Conservation (phyloP, 1,140 invertebrate genomes). For the Tribolium castaneum region DNA sequence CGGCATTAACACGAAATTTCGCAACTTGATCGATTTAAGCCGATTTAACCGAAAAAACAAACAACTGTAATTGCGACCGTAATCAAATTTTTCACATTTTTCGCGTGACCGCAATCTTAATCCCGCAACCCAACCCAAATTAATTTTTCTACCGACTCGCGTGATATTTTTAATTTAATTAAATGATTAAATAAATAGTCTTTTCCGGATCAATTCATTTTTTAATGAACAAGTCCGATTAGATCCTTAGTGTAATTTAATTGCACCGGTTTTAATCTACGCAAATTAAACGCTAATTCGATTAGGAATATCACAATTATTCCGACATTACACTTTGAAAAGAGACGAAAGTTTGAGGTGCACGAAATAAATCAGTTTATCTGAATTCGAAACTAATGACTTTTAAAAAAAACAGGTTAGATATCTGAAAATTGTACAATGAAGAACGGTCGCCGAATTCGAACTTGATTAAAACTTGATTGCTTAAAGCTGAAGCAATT, state of each 20-base stretch:
- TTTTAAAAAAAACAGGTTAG: background rate
- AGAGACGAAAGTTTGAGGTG: background rate
- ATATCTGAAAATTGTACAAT: background rate
- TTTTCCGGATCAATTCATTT: background rate
- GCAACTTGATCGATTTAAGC: background rate
- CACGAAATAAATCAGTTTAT: background rate
- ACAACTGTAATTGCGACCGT: background rate
- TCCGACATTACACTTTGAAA: conserved; percentile 7
- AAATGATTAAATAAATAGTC: conserved; percentile 1
- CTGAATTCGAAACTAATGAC: background rate
- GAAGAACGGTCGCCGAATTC: background rate
- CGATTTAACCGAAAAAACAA: conserved; percentile 10
- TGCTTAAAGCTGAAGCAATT: background rate
- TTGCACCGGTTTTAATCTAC: conserved; percentile 5
- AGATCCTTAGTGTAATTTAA: background rate
- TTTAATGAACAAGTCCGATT: background rate
- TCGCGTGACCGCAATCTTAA: conserved; percentile 16
- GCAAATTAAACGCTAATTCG: background rate
- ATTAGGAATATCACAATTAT: conserved; percentile 6
- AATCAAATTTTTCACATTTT: conserved; percentile 11
- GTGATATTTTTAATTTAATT: conserved; percentile 13
- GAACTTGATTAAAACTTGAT: background rate
- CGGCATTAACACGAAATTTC: conserved; percentile 12
- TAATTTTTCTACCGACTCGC: background rate
- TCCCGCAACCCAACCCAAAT: background rate